These are phyloP conservation scores for Hypena proboscidalis DNA, from an alignment of 2,888 invertebrate genomes.

Conservation along the genomic window DNA sequence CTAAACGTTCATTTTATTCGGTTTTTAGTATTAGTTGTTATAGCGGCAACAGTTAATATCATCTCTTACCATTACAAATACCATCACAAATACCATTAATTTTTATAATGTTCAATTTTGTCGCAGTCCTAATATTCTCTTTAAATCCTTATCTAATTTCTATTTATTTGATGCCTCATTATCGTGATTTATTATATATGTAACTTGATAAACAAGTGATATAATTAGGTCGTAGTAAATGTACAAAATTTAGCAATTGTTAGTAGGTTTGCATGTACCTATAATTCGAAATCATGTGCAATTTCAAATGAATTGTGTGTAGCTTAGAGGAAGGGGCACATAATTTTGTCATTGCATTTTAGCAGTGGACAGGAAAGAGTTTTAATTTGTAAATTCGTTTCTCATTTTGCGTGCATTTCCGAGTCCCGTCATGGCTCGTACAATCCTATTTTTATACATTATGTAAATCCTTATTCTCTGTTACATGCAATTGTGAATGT, in stretches of 20 bases:
- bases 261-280: slow-evolving; percentile 78
- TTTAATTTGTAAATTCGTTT: slow-evolving; percentile 78
- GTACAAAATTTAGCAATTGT: slow-evolving; percentile 79
- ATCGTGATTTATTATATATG: slow-evolving; percentile 59
- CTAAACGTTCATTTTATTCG: too few relatives aligned
- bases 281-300: slow-evolving; percentile 82
- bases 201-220: slow-evolving; percentile 76
- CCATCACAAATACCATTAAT: slow-evolving; percentile 72
- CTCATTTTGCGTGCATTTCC: slow-evolving; percentile 80
- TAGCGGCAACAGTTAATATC: too few relatives aligned
- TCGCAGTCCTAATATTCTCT: slow-evolving; percentile 69
- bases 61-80: too few relatives aligned
- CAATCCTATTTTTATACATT: slow-evolving; percentile 85
- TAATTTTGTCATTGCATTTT: slow-evolving; percentile 81
- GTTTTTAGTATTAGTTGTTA: too few relatives aligned
- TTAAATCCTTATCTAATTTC: slow-evolving; percentile 60
- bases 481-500: slow-evolving; percentile 76
- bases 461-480: slow-evolving; percentile 82
- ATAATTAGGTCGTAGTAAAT: slow-evolving; percentile 74
- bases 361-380: slow-evolving; percentile 70
- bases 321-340: slow-evolving; percentile 67
- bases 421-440: slow-evolving; percentile 74
- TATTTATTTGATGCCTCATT: slow-evolving; percentile 72
- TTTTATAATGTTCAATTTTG: slow-evolving; percentile 76
- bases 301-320: slow-evolving; percentile 69